A percentile compares a stretch with the other conserved stretches of the same genome.
These are phyloP conservation scores for Notothenia coriiceps DNA, from an alignment of 2,113 vertebrate species.

Conservation along the genomic window DNA sequence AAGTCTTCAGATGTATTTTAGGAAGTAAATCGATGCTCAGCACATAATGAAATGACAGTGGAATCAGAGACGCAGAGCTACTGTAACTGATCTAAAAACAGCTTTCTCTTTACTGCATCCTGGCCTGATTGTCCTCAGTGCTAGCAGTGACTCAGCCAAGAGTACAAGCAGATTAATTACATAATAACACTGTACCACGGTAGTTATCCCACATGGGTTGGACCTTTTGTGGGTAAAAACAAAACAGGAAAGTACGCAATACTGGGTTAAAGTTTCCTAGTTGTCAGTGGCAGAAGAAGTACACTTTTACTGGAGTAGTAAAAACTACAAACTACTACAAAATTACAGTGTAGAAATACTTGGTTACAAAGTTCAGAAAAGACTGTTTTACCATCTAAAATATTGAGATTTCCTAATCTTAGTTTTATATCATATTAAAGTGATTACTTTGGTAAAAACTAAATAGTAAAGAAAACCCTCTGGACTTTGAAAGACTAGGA, in stretches of 20 bases:
- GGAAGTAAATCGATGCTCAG: not conserved
- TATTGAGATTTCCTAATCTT: no score
- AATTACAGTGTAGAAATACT: no score
- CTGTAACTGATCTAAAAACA: constrained; percentile 18
- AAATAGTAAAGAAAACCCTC: no score
- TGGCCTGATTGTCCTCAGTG: constrained; percentile 1
- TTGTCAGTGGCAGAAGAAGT: no score
- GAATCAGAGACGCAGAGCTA: constrained; percentile 9
- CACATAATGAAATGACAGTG: not conserved
- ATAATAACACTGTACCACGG: not conserved
- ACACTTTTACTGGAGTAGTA: no score
- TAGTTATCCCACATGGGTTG: constrained; percentile 6
- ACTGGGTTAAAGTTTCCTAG: not conserved
- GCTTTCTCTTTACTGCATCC: not conserved
- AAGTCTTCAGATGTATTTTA: not conserved
- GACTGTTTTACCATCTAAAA: no score
- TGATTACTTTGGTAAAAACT: no score
- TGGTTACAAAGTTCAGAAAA: no score
- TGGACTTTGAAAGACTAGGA: no score
- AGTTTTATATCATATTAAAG: no score
- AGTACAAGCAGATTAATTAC: constrained; percentile 16
- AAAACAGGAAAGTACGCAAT: not conserved
- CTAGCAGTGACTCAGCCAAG: constrained; percentile 24
- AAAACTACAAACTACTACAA: no score
- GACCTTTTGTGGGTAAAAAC: not conserved